Evolutionary conservation across 2,797 vertebrate genomes (phyloP), one percentile per base, ranked within the genome.

Genomic region (Catharus ustulatus): DNA sequence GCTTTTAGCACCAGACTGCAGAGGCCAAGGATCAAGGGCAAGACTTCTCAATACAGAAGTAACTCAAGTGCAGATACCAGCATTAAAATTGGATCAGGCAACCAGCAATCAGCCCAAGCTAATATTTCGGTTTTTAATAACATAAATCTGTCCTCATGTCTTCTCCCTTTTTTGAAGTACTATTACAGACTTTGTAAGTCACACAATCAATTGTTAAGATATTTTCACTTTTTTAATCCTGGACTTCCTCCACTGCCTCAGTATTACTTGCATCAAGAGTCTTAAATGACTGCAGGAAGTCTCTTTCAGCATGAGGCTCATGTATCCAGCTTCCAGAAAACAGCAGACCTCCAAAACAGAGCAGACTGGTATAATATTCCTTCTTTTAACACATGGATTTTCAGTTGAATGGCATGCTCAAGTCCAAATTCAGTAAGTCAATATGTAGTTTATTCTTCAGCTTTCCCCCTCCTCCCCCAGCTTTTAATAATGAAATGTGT

Each of bases 401-500:
- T 49, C 74, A 92, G 45, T 5, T 78, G 34, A 88, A 86, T 21
- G 10, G 24, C 29, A 49, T 5, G 58, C 5, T 59, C 5, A 12
- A 77, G 15, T 48, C 13, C 27, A 63, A 69, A 71, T 24, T 49
- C 19, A 34, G 57, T 30, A 63, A 71, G 32, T 9, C 26, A 75
- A 27, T n/a, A 78, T 0, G 0, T 3, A 36, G 23, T 38, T 75
- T 45, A 67, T 7, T 22, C n/a, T 78, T 16, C 36, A 58, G 22
- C 15, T 22, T 30, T 11, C 0, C 0, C 1, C 1, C 42, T 15
- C 3, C 0, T 3, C 5, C 36, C 27, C 0, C 22, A 48, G 16
- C 17, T 90, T 83, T 86, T 54, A 67, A 67, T 21, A 34, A 71
- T 15, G 7, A 64, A 77, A 67, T 5, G 4, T 40, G 11, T 30